Evolutionary conservation across 2,888 invertebrate species (phyloP).

Genomic region (Latheticus oryzae): DNA sequence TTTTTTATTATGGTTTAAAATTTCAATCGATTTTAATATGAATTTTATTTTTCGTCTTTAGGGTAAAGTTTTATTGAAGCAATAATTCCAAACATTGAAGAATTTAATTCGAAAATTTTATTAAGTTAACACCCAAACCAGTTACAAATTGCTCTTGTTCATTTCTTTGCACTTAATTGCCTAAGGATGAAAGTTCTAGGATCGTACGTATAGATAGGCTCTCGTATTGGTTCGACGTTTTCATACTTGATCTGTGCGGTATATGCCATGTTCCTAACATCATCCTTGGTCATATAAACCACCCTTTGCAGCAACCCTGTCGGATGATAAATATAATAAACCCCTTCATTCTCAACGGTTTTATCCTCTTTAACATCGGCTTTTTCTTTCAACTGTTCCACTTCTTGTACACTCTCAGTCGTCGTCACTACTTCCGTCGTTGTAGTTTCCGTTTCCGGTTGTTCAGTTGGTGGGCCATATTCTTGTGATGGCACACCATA

Average conservation of each 20-base stretch:
- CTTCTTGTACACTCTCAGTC: slow-evolving; percentile 54
- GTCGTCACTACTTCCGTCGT: slow-evolving; percentile 54
- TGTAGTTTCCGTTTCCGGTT: slow-evolving; percentile 53
- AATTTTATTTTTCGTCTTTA: too few relatives aligned
- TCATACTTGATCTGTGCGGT: slow-evolving; percentile 74
- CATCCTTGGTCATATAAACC: slow-evolving; percentile 70
- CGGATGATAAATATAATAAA: slow-evolving; percentile 75
- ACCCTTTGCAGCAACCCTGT: slow-evolving; percentile 73
- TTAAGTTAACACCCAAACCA: too few relatives aligned
- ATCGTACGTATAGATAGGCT: slow-evolving; percentile 71
- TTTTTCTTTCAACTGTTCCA: slow-evolving; percentile 40
- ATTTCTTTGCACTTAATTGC: slow-evolving; percentile 44
- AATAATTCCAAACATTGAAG: too few relatives aligned
- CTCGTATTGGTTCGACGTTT: slow-evolving; percentile 72
- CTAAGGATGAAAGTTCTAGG: slow-evolving; percentile 56
- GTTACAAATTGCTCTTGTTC: too few relatives aligned
- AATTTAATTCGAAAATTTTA: too few relatives aligned
- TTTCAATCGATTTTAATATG: too few relatives aligned
- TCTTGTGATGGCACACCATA: slow-evolving; percentile 61
- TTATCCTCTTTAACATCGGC: slow-evolving; percentile 49
- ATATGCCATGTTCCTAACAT: slow-evolving; percentile 72
- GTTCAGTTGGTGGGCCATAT: slow-evolving; percentile 60
- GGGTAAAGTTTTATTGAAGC: too few relatives aligned
- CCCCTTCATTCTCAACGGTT: slow-evolving; percentile 64
- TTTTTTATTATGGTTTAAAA: too few relatives aligned